These are phyloP conservation scores for Drosophila ironensis DNA, from an alignment of 1,140 invertebrate species.

Conservation along the genomic window DNA sequence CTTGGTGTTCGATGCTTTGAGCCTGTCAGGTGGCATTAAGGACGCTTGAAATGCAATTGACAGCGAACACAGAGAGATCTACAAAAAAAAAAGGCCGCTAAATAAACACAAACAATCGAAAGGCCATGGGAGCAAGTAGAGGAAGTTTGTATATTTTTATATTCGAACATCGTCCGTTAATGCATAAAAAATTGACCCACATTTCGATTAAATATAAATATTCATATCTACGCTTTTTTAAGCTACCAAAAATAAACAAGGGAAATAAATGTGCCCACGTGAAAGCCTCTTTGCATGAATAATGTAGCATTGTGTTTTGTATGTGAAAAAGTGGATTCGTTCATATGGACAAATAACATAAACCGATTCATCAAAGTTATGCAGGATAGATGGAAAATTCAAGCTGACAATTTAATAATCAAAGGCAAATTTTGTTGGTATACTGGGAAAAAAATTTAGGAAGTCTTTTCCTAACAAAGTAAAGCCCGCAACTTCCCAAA, in stretches of 20 bases:
- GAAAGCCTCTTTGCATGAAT: constrained; percentile 54
- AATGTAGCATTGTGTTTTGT: constrained; percentile 40
- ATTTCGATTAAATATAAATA: constrained; percentile 70
- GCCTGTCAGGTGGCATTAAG: constrained; percentile 67
- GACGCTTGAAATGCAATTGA: constrained; percentile 66
- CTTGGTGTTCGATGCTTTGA: constrained; percentile 45
- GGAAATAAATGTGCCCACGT: constrained; percentile 9
- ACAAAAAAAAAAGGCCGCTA: neutral
- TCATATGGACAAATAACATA: constrained; percentile 37
- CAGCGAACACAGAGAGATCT: constrained; percentile 39
- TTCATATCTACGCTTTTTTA: constrained; percentile 67
- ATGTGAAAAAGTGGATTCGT: constrained; percentile 27
- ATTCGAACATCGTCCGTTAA: constrained; percentile 35
- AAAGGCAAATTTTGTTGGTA: no score
- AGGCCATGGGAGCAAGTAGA: neutral
- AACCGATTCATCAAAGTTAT: constrained; percentile 55
- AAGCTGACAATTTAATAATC: no score
- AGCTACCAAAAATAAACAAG: constrained; percentile 26
- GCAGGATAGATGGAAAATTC: no score
- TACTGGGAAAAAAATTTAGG: no score
- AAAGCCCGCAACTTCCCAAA: no score
- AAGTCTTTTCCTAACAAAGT: no score
- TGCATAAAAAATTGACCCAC: constrained; percentile 74
- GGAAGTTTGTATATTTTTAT: constrained; percentile 1
- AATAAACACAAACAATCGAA: constrained; percentile 24